These are phyloP conservation scores for Rhorus exstirpatorius DNA, from an alignment of 2,888 invertebrate species.

Conservation along the genomic window DNA sequence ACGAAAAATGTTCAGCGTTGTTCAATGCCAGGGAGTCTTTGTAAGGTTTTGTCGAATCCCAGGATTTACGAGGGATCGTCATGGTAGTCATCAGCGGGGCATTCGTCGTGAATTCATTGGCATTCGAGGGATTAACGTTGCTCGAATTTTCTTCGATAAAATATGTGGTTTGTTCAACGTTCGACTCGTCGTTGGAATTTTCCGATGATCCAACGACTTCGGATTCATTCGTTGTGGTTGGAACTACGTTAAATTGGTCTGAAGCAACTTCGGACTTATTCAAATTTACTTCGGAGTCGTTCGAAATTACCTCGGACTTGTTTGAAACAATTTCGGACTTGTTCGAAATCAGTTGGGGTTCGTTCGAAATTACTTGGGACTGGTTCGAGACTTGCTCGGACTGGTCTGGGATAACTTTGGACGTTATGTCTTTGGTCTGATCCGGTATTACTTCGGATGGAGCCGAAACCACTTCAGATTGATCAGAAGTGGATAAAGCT, in stretches of 20 bases:
- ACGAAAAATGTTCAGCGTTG: conserved; percentile 83
- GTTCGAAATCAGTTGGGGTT: not conserved
- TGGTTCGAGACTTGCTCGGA: conserved; percentile 26
- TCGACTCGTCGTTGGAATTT: conserved; percentile 42
- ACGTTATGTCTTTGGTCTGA: not conserved
- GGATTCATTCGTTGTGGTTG: conserved; percentile 3
- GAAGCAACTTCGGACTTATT: not conserved
- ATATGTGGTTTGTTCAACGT: conserved; percentile 80
- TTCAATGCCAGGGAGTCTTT: conserved; percentile 81
- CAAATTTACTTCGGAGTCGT: not conserved
- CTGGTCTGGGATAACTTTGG: conserved; percentile 12
- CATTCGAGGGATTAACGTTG: conserved; percentile 75
- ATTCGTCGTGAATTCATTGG: conserved; percentile 33
- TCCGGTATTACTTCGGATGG: not conserved
- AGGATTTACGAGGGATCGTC: conserved; percentile 77
- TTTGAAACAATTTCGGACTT: not conserved
- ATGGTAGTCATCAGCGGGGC: conserved; percentile 68
- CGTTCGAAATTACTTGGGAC: not conserved
- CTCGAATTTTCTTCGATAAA: conserved; percentile 15
- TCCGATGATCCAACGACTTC: not conserved
- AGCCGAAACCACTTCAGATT: not conserved
- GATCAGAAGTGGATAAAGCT: not conserved
- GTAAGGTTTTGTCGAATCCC: conserved; percentile 84
- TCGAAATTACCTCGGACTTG: not conserved
- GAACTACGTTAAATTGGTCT: conserved; percentile 28